Base-by-base conservation (phyloP, 2,113 vertebrate species). In the Castor canadensis region DNA sequence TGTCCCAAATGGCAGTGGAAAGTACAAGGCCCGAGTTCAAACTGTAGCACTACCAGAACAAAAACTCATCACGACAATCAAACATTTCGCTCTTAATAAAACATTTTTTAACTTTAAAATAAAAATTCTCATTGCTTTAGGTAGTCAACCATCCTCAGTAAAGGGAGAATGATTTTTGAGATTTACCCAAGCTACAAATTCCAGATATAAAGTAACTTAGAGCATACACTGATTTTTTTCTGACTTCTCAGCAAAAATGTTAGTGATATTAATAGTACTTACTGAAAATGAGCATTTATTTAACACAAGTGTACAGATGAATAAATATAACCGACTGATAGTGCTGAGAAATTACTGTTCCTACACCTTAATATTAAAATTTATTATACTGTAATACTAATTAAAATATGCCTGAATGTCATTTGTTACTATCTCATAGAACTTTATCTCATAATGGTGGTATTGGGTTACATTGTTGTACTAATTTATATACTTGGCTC, bases 171-270 rank as follows among this genome's bases (percentile, higher is more conserved):
- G 35, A 35, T 43, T 89, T 56, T 54, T 93, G 43, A 93, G n/a
- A 96, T 75, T 67, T 62, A 83, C 40, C 56, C 58, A 82, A 79
- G 56, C n/a, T 88, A 69, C 56, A 89, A 73, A 93, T 85, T 2
- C 17, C 10, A 87, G 52, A 40, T 60, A 91, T 5, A 69, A 93
- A 87, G 12, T 79, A 73, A 89, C 38, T 81, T 81, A 91, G 1
- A 73, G 22, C 93, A 94, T 15, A 91, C 87, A 88, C 67, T 79
- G 66, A 64, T 64, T 35, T 49, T 54, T 89, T 91, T 69, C 58
- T 77, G 30, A 84, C 60, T 52, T 71, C 62, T 49, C 16, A 60
- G 19, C 38, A 82, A 81, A 90, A 82, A 28, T 3, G 8, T 66
- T 62, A 73, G 47, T 87, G 67, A 49, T 82, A 87, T 43, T 89